Conservation (phyloP, 2,113 vertebrate species). For the Gadus chalcogrammus region DNA sequence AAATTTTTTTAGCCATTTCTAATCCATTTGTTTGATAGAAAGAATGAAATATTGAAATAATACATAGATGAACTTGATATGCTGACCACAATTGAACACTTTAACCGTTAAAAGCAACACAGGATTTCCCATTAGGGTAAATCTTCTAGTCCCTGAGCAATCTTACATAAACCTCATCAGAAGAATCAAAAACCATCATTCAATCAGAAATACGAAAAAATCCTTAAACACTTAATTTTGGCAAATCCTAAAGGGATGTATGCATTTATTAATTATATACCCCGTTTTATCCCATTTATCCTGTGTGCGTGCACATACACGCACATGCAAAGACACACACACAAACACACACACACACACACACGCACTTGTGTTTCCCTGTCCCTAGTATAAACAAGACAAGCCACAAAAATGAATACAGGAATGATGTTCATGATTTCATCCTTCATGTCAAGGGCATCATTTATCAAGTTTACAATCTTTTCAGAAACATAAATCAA, state of each 20-base stretch:
- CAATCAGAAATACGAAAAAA: neutral
- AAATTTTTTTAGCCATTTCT: no score
- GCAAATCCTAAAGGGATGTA: neutral
- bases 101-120: no score
- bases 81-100: no score
- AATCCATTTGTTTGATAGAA: no score
- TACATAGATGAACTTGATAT: no score
- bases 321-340: neutral
- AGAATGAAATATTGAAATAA: no score
- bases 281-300: no score
- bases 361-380: neutral
- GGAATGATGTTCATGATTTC: conserved; percentile 2
- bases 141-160: no score
- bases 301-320: neutral
- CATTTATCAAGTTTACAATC: conserved; percentile 2
- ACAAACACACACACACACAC: conserved; percentile 5
- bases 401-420: conserved; percentile 10
- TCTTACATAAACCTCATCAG: no score
- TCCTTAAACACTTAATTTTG: conserved; percentile 21
- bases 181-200: no score
- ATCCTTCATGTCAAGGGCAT: neutral
- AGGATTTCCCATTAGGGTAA: no score
- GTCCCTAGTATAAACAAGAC: conserved; percentile 35
- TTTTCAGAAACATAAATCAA: conserved; percentile 26
- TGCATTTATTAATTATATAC: no score